These are phyloP conservation scores for Drosophila sordidula DNA, from an alignment of 2,888 invertebrate genomes.

Conservation along the genomic window DNA sequence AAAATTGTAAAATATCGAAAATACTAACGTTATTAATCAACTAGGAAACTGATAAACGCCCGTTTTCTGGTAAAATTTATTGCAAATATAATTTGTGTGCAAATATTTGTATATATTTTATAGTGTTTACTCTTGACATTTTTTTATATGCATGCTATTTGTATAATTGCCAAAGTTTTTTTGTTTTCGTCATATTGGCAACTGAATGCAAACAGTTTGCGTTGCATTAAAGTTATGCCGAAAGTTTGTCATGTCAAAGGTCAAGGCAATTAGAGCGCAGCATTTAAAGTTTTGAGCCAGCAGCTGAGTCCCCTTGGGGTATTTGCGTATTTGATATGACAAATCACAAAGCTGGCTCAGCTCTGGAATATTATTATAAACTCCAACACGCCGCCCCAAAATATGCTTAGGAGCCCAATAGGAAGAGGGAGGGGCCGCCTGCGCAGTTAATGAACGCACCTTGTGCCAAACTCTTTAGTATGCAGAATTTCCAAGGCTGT, in stretches of 20 bases:
- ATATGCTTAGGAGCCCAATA: constrained; percentile 51
- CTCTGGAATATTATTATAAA: constrained; percentile 26
- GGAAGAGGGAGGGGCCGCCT: constrained; percentile 1
- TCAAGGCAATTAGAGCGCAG: constrained; percentile 63
- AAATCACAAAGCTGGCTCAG: constrained; percentile 49
- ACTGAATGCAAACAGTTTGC: constrained; percentile 6
- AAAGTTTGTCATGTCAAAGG: constrained; percentile 59
- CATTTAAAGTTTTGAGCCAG: constrained; percentile 7
- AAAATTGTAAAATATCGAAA: neutral
- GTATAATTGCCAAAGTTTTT: neutral
- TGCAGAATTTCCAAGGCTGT: constrained; percentile 70
- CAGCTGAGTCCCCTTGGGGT: constrained; percentile 1
- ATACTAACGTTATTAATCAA: neutral
- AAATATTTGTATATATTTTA: neutral
- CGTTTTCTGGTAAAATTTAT: neutral
- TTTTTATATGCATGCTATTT: constrained; percentile 8
- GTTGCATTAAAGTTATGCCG: constrained; percentile 10
- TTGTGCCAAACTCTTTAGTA: constrained; percentile 63
- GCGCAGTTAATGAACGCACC: constrained; percentile 69
- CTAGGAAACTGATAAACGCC: neutral
- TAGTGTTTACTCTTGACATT: constrained; percentile 20
- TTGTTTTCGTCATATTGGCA: neutral
- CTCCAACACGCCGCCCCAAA: constrained; percentile 30
- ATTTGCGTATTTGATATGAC: constrained; percentile 37
- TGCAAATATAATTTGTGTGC: constrained; percentile 2